Base-by-base conservation (phyloP, 2,113 vertebrate genomes). In the Seriola quinqueradiata region DNA sequence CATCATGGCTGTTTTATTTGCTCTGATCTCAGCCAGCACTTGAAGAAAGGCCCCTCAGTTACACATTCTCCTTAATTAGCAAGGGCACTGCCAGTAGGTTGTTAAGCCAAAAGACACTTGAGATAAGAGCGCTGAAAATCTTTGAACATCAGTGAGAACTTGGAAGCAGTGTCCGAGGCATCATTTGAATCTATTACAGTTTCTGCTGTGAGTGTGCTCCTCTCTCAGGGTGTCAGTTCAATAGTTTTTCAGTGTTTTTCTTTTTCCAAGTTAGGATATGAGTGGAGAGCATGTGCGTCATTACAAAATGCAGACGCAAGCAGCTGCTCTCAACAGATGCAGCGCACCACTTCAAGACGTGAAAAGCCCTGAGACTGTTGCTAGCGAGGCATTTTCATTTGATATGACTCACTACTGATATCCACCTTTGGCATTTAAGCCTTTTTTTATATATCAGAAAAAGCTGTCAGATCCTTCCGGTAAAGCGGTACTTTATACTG, bases 231-330 rank as follows among this genome's bases (percentile, higher is more conserved):
- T 32, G 79, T 75, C 65, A 28, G 66, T 71, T 88, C 65, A 73
- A 52, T 82, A 82, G 54, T 50, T 68, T 72, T 87, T 88, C 38
- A 38, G 38, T 38, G 38, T 38, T 42, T 42, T 42, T 70, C 55
- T 75, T 67, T 78, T 87, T 86, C 67, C 71, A 75, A 81, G 66
- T 75, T 17, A 5, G 60, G 74, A 36, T 81, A 87, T 85, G 48
- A 52, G 75, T 65, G 58, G 72, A 73, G 52, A 75, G 64, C 79
- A 84, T 85, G 74, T 85, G 83, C 83, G 71, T 90, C 85, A 90
- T 82, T 44, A 19, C 52, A 78, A 82, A 81, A 52, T 50, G 73
- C 64, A 69, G 77, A 87, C 59, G 44, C 75, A 77, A 74, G 81
- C 81, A 85, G 83, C 79, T 77, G 70, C 75, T 79, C 75, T 58